Evolutionary conservation across 2,113 vertebrate genomes (phyloP).

Genomic region (Psammodynastes pulverulentus): DNA sequence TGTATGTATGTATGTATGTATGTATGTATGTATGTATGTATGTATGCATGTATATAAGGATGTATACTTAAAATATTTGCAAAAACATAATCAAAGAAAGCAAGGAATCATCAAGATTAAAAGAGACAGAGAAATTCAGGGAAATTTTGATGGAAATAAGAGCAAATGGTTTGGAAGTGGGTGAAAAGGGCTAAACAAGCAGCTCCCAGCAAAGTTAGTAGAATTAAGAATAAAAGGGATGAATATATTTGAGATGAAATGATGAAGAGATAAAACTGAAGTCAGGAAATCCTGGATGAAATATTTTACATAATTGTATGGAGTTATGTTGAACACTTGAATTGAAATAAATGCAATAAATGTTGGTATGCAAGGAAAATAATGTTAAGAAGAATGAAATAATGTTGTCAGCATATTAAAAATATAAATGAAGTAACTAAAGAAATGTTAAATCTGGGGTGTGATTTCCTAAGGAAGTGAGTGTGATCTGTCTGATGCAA

Average conservation of each 20-base stretch:
- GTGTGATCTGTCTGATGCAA: not conserved
- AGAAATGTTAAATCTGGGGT: not conserved
- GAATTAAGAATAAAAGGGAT: not conserved
- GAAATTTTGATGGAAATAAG: not conserved
- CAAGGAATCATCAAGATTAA: not conserved
- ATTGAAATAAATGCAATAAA: not conserved
- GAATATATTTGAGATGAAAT: not conserved
- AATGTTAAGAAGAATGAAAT: not conserved
- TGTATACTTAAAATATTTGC: not conserved
- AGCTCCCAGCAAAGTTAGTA: not conserved
- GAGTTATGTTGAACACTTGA: not conserved
- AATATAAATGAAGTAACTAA: not conserved
- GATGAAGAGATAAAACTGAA: not conserved
- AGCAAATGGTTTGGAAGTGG: not conserved
- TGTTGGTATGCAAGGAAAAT: not conserved
- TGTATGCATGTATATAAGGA: not conserved
- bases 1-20: not conserved
- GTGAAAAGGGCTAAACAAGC: not conserved
- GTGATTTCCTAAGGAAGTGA: not conserved
- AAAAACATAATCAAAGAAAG: not conserved
- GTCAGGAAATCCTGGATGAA: not conserved
- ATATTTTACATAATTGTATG: not conserved
- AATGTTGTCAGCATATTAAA: not conserved
- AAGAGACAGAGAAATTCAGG: not conserved
- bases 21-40: no score